Base-by-base conservation (phyloP, 2,888 invertebrate genomes). In the Anthrax anthrax region DNA sequence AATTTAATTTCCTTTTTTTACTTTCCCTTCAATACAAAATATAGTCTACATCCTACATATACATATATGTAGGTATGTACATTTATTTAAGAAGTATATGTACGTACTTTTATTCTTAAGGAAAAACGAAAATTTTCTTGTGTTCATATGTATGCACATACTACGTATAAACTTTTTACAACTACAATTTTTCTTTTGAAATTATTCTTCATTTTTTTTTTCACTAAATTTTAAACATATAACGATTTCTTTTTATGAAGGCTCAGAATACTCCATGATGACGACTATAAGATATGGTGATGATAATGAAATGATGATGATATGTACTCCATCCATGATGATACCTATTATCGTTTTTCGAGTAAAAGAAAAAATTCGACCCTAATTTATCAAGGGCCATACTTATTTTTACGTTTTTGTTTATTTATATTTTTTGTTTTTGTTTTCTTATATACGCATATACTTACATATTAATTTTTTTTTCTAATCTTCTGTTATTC, bases 351-450 rank as follows among this genome's bases (percentile, higher is more conserved):
- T 32, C 29, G 29, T 32, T 32, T 32, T 32, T 32, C 29, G 12
- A 32, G 29, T 32, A 32, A 32, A 43, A 47, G 47, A 44, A 50
- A 48, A 50, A 50, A 50, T 48, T 47, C 48, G 43, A 50, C 50
- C 50, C 50, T 44, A 50, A 50, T 50, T 50, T 48, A 50, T 50
- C 48, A 48, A 42, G 46, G 46, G 44, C 34, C 13, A 32, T 42
- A 18, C 6, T 10, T 42, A 23, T 46, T 23, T 23, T 23, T n/a
- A n/a, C n/a, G n/a, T n/a, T 23, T 23, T 23, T 23, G 5, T 23
- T 23, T 23, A 23, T 23, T 23, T 23, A 8, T 6, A 23, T 4
- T 6, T 23, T 23, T 23, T 23, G 4, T 23, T 23, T 23, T 23
- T 23, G 23, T 23, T 23, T 23, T 23, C n/a, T n/a, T n/a, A n/a